These are phyloP conservation scores for Athetis lepigone DNA, from an alignment of 2,888 invertebrate genomes.

Conservation along the genomic window DNA sequence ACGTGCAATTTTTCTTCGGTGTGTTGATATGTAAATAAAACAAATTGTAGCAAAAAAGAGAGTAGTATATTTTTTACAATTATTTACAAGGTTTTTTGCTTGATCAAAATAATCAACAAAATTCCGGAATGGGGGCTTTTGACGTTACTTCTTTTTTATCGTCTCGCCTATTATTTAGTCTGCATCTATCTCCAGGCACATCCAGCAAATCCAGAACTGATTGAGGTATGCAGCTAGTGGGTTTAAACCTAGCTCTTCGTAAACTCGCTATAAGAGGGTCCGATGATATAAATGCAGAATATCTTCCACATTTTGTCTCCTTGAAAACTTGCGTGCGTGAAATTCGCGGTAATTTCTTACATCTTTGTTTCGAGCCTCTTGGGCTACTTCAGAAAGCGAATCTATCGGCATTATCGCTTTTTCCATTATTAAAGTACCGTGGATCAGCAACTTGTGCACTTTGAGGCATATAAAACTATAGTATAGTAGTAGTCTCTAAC, in stretches of 20 bases:
- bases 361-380: not conserved
- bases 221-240: slow-evolving; percentile 1
- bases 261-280: too few relatives aligned
- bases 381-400: too few relatives aligned
- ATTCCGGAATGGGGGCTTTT: too few relatives aligned
- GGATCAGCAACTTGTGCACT: slow-evolving; percentile 5
- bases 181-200: not conserved
- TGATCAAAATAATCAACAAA: too few relatives aligned
- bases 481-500: slow-evolving; percentile 3
- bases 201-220: slow-evolving; percentile 5
- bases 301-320: slow-evolving; percentile 2
- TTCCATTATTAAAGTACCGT: slow-evolving; percentile 5
- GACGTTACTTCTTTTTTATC: too few relatives aligned
- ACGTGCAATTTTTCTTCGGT: too few relatives aligned
- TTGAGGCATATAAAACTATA: slow-evolving; percentile 11
- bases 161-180: too few relatives aligned
- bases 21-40: too few relatives aligned
- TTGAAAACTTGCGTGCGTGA: slow-evolving; percentile 8
- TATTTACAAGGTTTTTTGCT: too few relatives aligned
- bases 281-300: too few relatives aligned
- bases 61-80: too few relatives aligned
- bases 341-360: slow-evolving; percentile 11
- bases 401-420: not conserved
- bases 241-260: slow-evolving; percentile 4
- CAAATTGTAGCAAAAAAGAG: too few relatives aligned